Evolutionary conservation across 1,140 invertebrate genomes (phyloP), one percentile per base, ranked within the genome.

Genomic region (Bombus pascuorum): DNA sequence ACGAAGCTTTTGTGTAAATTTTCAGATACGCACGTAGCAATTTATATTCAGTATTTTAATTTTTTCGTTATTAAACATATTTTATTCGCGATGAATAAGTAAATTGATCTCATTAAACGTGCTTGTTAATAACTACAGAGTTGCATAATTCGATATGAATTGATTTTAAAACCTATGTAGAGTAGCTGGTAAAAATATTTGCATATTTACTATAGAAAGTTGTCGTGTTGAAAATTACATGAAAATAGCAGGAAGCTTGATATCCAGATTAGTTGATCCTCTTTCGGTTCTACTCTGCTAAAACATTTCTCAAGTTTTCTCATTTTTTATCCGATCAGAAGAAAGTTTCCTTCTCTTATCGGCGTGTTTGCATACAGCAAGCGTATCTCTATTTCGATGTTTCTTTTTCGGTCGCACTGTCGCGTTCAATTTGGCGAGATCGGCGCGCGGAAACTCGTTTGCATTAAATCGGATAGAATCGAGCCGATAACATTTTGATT

Each of bases 401-500:
- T 53, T 32, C 28, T 34, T 34, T 68, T 68, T 22, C 59, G 25
- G 18, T 53, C 18, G 34, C 44, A 1, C 44, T n/a, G 34, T 82
- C 42, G 57, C 34, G 34, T 22, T 37, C 42, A 28, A 75, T 47
- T 42, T 32, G 25, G 39, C n/a, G 25, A 25, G 53, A 62, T 70
- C 37, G 37, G 6, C 15, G 10, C 28, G 18, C 44, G 15, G 66
- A 42, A 84, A 57, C 66, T 79, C 37, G 74, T 84, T 85, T 73
- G 68, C 83, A 80, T 71, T 72, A 68, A 70, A 78, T 70, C 65
- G 53, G 68, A 42, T 80, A 32, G 77, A 80, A 18, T 34, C 47
- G 37, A 9, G 18, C 12, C 68, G 83, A 85, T 78, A 72, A 85
- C 68, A 77, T 68, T 77, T 57, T 77, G 81, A 83, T 83, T 57